Percentiles rank a stretch among this genome's conserved stretches.
Conservation (phyloP, 2,888 invertebrate species). For the Eupsilia transversa region DNA sequence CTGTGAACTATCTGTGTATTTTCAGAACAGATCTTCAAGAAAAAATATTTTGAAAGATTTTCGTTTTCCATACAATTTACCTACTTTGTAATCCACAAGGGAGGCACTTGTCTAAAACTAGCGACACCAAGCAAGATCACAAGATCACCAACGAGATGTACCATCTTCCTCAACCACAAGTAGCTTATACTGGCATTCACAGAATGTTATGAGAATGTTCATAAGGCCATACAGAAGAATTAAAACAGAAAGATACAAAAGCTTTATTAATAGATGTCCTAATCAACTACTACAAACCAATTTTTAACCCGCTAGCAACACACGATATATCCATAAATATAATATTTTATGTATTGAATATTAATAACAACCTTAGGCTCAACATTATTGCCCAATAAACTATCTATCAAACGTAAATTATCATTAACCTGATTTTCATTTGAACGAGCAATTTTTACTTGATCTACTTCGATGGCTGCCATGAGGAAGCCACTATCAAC, state of each 20-base stretch:
- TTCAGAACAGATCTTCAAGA: too few relatives aligned
- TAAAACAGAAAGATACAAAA: neutral
- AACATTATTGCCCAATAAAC: conserved; percentile 43
- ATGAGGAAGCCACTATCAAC: conserved; percentile 53
- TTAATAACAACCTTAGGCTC: conserved; percentile 46
- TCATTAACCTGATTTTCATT: conserved; percentile 59
- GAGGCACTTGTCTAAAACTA: neutral
- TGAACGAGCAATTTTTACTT: conserved; percentile 54
- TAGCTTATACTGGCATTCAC: neutral
- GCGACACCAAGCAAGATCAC: neutral
- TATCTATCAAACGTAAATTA: conserved; percentile 51
- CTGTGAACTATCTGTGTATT: conserved; percentile 6
- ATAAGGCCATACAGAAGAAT: neutral
- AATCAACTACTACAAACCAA: neutral
- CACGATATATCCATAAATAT: conserved; percentile 24
- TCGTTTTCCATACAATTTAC: too few relatives aligned
- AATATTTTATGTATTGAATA: conserved; percentile 35
- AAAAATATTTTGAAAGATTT: too few relatives aligned
- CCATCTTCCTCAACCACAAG: neutral
- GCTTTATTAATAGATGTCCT: neutral
- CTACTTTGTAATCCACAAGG: neutral
- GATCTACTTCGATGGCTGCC: conserved; percentile 54
- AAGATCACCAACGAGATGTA: too few relatives aligned
- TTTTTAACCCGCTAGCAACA: conserved; percentile 20
- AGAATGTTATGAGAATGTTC: neutral